Base-by-base conservation (phyloP, 92 coral and sea anemone genomes). In the Bergia sp. region DNA sequence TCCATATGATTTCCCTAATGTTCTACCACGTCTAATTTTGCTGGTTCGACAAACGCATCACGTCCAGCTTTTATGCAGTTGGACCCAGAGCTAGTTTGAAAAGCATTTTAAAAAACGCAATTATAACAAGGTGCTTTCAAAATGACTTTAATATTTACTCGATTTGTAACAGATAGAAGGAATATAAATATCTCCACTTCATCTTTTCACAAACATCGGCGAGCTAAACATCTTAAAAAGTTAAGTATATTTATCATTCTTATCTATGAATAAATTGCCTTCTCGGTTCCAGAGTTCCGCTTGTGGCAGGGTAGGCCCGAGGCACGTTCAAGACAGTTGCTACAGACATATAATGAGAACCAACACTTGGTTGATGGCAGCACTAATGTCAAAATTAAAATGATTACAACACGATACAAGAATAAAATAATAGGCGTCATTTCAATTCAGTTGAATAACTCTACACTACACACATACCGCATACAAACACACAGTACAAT, bases 141-240 rank as follows among this genome's bases (percentile, higher is more conserved):
- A 84, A 69, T 84, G 80, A 76, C 50, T 84, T 84, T 84, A 69
- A 43, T 84, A 84, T 84, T 84, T 71, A 84, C 87, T 84, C 38
- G 65, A 84, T 84, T 82, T 71, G 49, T 43, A 45, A 84, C 87
- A 84, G 87, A 37, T 47, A 84, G 87, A 84, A 84, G 79, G 55
- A 72, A 71, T 71, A 84, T 84, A 84, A 84, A 84, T 84, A 84
- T 84, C 44, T 84, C 74, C 87, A 71, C 64, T 45, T 84, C 87
- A 84, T 71, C 66, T 84, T 84, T 84, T n/a, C 87, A 66, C 76
- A 71, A 58, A 81, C 53, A 2, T 67, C 75, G 16, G 87, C 65
- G 87, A 69, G 87, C 65, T 84, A 79, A 84, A 69, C 74, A 84
- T 84, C 67, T 84, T 84, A 84, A 84, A 80, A 84, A 67, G 86